Evolutionary conservation across 2,888 invertebrate genomes (phyloP).

Genomic region (Kuschelorhynchus macadamiae): DNA sequence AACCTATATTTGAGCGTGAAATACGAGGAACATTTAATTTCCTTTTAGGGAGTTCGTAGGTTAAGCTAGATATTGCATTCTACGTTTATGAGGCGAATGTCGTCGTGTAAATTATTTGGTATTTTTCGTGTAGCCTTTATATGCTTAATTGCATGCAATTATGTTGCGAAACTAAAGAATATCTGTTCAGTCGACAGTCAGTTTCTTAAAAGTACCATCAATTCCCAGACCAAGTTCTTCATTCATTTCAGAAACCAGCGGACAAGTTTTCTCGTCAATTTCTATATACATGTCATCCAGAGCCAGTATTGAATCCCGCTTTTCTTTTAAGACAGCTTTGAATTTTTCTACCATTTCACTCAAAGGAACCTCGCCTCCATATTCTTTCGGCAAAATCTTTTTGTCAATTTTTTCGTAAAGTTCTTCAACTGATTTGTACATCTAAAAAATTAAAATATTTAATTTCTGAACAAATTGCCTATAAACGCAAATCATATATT

Average conservation of each 20-base stretch:
- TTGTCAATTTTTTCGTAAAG: conserved; percentile 79
- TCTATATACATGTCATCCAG: conserved; percentile 85
- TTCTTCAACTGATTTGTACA: conserved; percentile 83
- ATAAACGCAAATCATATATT: too few relatives aligned
- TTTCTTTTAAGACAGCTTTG: conserved; percentile 76
- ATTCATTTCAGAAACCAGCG: conserved; percentile 70
- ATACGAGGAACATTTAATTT: too few relatives aligned
- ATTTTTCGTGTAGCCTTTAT: neutral
- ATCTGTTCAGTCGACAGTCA: conserved; percentile 80
- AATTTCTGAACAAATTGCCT: too few relatives aligned
- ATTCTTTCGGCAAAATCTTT: conserved; percentile 87
- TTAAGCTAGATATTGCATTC: too few relatives aligned
- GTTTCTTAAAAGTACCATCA: conserved; percentile 86
- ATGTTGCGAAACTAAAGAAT: neutral
- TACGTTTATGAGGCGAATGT: too few relatives aligned
- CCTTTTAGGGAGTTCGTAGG: too few relatives aligned
- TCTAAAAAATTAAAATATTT: conserved; percentile 68
- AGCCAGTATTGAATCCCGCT: conserved; percentile 77
- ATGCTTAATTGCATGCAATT: too few relatives aligned
- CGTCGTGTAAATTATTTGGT: conserved; percentile 6
- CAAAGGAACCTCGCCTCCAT: conserved; percentile 87
- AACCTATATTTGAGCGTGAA: too few relatives aligned
- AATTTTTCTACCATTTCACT: conserved; percentile 85
- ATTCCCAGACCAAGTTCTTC: conserved; percentile 81
- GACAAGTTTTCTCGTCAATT: conserved; percentile 71